These are phyloP conservation scores for Dichetophora obliterata DNA, from an alignment of 2,888 invertebrate species.

Conservation along the genomic window DNA sequence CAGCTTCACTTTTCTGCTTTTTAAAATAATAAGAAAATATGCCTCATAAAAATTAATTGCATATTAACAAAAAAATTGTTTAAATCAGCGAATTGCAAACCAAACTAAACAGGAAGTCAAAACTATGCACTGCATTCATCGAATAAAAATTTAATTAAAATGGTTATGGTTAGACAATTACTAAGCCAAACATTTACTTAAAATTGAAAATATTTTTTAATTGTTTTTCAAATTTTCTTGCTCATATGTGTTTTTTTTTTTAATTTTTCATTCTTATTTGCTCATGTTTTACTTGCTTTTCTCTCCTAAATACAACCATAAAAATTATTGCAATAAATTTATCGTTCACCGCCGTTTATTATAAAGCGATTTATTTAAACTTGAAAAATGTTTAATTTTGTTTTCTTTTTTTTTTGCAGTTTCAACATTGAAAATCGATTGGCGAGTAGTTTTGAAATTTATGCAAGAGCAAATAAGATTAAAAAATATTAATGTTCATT, in stretches of 20 bases:
- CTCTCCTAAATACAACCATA: not conserved
- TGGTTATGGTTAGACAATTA: not conserved
- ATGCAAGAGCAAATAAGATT: not conserved
- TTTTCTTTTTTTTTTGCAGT: not conserved
- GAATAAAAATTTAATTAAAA: not conserved
- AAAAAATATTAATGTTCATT: constrained; percentile 27
- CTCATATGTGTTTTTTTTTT: not conserved
- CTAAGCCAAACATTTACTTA: not conserved
- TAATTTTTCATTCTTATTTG: not conserved
- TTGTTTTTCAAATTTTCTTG: not conserved
- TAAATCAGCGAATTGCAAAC: no score
- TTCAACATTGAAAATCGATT: constrained; percentile 23
- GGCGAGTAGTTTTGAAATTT: not conserved
- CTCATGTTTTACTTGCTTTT: not conserved
- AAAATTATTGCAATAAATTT: constrained; percentile 57
- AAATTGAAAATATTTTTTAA: not conserved
- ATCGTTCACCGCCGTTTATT: constrained; percentile 49
- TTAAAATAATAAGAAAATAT: no score
- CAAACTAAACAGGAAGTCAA: no score
- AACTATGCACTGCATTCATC: no score
- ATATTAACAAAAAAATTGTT: no score
- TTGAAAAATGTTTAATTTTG: constrained; percentile 5
- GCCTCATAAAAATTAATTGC: no score
- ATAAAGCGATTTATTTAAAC: constrained; percentile 35
- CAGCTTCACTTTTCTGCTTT: no score